Percentiles rank a stretch among this genome's conserved stretches.
These are phyloP conservation scores for Lithophane ornitopus DNA, from an alignment of 2,888 invertebrate genomes.

Conservation along the genomic window DNA sequence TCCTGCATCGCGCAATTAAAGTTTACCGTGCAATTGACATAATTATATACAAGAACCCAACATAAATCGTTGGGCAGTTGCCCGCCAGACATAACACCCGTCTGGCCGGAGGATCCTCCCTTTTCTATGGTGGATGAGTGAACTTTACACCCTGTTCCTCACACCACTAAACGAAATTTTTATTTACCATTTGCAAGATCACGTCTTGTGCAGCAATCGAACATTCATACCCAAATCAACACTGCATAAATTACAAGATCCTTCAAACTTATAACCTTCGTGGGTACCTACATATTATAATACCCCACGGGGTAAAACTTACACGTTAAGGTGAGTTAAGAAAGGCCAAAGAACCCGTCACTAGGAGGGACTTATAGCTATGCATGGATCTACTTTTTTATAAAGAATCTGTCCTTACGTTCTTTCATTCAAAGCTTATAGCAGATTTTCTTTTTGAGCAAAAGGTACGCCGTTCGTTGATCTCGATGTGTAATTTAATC, in stretches of 20 bases:
- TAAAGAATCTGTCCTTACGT: background rate
- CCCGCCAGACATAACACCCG: too few species aligned
- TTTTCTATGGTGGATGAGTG: too few species aligned
- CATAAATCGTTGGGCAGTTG: too few species aligned
- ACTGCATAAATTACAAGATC: background rate
- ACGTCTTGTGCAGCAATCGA: background rate
- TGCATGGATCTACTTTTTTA: background rate
- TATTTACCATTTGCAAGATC: background rate
- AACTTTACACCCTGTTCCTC: too few species aligned
- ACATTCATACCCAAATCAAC: background rate
- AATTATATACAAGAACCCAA: too few species aligned
- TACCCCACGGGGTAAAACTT: conserved; percentile 22
- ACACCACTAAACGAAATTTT: too few species aligned
- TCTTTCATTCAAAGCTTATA: background rate
- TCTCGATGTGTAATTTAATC: background rate
- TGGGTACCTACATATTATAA: background rate
- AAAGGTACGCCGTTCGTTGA: conserved; percentile 3
- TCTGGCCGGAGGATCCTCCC: too few species aligned
- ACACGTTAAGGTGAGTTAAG: conserved; percentile 6
- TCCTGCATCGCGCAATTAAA: too few species aligned
- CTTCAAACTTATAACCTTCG: conserved; percentile 1
- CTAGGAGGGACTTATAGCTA: background rate
- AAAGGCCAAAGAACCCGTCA: conserved; percentile 34
- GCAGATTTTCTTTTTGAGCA: background rate
- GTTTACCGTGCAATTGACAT: too few species aligned